Percentiles rank a stretch among this genome's conserved stretches.
Conservation (phyloP, 64 coral and sea anemone genomes). For the Cladopsammia gracilis region DNA sequence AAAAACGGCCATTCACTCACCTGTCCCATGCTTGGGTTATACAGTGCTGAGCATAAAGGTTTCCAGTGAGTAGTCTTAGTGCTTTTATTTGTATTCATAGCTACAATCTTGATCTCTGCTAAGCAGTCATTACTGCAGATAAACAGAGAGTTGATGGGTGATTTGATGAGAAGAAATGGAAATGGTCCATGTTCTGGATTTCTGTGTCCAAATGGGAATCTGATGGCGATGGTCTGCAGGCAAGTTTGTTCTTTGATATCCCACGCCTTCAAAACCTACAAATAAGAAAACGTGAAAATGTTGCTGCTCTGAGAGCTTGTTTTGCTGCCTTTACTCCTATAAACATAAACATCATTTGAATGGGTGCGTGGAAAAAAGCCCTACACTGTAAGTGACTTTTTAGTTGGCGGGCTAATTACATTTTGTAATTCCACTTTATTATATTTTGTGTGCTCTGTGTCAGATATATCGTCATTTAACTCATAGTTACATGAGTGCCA, state of each 20-base stretch:
- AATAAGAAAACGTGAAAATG: background rate
- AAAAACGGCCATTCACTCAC: too few relatives aligned
- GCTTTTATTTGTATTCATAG: conserved; percentile 59
- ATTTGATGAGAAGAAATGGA: conserved; percentile 79
- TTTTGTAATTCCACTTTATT: too few relatives aligned
- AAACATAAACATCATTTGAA: too few relatives aligned
- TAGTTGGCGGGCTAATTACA: too few relatives aligned
- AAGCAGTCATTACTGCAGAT: conserved; percentile 91
- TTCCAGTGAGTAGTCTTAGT: conserved; percentile 85
- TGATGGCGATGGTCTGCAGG: conserved; percentile 81
- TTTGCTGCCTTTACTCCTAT: too few relatives aligned
- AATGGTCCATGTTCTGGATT: conserved; percentile 94
- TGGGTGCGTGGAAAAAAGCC: too few relatives aligned
- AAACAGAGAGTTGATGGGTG: conserved; percentile 83
- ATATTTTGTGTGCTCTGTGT: too few relatives aligned
- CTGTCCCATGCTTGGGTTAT: conserved; percentile 85
- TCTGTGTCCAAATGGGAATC: conserved; percentile 89
- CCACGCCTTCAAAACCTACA: conserved; percentile 90
- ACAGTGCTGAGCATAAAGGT: conserved; percentile 80
- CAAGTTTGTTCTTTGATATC: conserved; percentile 92
- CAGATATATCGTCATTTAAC: too few relatives aligned
- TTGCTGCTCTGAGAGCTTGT: too few relatives aligned
- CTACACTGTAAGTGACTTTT: too few relatives aligned
- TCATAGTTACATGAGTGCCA: too few relatives aligned
- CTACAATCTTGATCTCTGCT: conserved; percentile 86